Conservation (phyloP, 2,888 invertebrate genomes). For the Caenorhabditis afra region DNA sequence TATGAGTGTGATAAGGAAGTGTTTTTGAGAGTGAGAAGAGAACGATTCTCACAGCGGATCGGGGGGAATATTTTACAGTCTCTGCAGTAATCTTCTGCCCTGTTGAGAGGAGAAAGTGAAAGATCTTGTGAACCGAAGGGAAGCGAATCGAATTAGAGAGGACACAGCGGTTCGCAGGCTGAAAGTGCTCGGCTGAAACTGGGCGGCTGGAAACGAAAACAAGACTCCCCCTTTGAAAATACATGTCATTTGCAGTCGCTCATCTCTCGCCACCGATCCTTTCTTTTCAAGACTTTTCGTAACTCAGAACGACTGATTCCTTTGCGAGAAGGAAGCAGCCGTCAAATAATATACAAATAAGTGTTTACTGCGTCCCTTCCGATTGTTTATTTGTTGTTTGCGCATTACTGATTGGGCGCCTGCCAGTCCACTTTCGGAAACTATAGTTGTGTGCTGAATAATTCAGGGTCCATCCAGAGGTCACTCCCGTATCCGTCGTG, state of each 20-base stretch:
- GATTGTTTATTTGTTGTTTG: conserved; percentile 38
- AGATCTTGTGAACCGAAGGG: conserved; percentile 32
- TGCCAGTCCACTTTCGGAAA: neutral
- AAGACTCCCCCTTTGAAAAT: conserved; percentile 23
- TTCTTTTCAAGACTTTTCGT: neutral
- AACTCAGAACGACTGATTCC: neutral
- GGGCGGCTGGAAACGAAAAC: conserved; percentile 15
- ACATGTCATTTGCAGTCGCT: conserved; percentile 36
- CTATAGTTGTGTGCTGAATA: neutral
- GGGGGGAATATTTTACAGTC: conserved; percentile 7
- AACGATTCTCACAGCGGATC: neutral
- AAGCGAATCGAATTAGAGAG: conserved; percentile 1
- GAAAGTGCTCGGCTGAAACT: conserved; percentile 11
- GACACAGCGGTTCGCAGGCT: neutral
- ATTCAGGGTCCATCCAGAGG: neutral
- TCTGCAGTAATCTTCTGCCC: conserved; percentile 33
- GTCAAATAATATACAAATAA: conserved; percentile 50
- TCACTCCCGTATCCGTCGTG: conserved; percentile 13
- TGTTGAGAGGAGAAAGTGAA: conserved; percentile 18
- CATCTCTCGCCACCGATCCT: neutral
- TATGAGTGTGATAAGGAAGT: conserved; percentile 34
- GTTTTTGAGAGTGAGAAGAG: neutral
- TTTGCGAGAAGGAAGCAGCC: conserved; percentile 9
- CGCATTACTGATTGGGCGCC: conserved; percentile 8
- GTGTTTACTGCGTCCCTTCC: conserved; percentile 27